Conservation (phyloP, 2,888 invertebrate genomes). For the Gordius sp. region DNA sequence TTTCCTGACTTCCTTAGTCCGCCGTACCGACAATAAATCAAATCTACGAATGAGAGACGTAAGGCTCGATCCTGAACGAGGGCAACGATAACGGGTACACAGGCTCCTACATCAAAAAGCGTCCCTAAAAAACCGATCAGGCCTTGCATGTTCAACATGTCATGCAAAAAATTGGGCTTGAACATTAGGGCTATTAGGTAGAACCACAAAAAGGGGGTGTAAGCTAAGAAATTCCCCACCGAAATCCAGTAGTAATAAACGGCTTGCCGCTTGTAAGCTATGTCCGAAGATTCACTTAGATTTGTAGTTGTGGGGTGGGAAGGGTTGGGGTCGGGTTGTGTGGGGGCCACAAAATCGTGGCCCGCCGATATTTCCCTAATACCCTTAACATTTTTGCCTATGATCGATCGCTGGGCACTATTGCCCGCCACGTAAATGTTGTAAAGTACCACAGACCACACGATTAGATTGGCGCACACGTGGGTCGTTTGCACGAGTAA, state of each 20-base stretch:
- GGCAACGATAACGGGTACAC: conserved; percentile 5
- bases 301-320: background rate
- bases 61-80: background rate
- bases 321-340: background rate
- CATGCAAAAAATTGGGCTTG: background rate
- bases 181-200: conserved; percentile 7
- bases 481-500: background rate
- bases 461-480: background rate
- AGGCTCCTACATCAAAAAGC: conserved; percentile 2
- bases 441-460: background rate
- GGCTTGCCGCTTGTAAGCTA: background rate
- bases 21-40: background rate
- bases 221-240: background rate
- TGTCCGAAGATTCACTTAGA: background rate
- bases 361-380: background rate
- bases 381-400: background rate
- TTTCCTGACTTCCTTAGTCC: background rate
- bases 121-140: conserved; percentile 6
- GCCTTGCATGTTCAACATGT: conserved; percentile 11
- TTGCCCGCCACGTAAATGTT: background rate
- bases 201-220: conserved; percentile 6
- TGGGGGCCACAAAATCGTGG: background rate
- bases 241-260: conserved; percentile 1
- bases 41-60: background rate
- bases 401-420: background rate